A percentile compares a stretch with the other conserved stretches of the same genome.
Evolutionary conservation across 2,888 invertebrate species (phyloP).

Genomic region (Morpho helenor): DNA sequence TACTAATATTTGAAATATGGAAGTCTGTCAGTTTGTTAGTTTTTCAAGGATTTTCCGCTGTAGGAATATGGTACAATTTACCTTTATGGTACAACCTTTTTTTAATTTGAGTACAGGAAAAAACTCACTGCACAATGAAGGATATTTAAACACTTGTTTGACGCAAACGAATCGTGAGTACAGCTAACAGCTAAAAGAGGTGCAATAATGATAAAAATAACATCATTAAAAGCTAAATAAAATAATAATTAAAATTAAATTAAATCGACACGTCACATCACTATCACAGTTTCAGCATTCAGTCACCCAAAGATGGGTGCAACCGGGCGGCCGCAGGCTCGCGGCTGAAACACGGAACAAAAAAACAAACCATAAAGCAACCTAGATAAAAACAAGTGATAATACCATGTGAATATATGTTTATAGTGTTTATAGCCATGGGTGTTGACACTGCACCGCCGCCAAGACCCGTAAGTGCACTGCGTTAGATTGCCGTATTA

Average conservation of each 20-base stretch:
- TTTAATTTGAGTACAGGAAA: too few relatives aligned
- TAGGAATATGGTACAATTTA: too few relatives aligned
- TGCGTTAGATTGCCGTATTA: slow-evolving; percentile 5
- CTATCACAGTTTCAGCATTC: slow-evolving; percentile 33
- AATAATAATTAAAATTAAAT: not conserved
- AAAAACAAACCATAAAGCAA: slow-evolving; percentile 20
- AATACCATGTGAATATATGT: slow-evolving; percentile 36
- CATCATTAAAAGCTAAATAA: too few relatives aligned
- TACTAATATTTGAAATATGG: too few relatives aligned
- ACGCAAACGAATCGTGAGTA: too few relatives aligned
- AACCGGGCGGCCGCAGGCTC: slow-evolving; percentile 41
- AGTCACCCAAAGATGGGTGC: slow-evolving; percentile 45
- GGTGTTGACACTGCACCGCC: slow-evolving; percentile 61
- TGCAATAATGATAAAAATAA: too few relatives aligned
- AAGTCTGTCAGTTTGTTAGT: too few relatives aligned
- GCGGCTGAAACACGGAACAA: slow-evolving; percentile 30
- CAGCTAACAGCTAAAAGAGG: too few relatives aligned
- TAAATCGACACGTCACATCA: slow-evolving; percentile 26
- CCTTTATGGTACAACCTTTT: too few relatives aligned
- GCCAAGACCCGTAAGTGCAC: slow-evolving; percentile 35
- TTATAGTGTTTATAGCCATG: slow-evolving; percentile 38
- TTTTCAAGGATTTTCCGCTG: too few relatives aligned
- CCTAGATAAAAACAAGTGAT: slow-evolving; percentile 25
- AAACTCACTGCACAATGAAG: too few relatives aligned
- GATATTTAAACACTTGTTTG: too few relatives aligned